Conservation (phyloP, 2,888 invertebrate species). For the Papilio gigon region DNA sequence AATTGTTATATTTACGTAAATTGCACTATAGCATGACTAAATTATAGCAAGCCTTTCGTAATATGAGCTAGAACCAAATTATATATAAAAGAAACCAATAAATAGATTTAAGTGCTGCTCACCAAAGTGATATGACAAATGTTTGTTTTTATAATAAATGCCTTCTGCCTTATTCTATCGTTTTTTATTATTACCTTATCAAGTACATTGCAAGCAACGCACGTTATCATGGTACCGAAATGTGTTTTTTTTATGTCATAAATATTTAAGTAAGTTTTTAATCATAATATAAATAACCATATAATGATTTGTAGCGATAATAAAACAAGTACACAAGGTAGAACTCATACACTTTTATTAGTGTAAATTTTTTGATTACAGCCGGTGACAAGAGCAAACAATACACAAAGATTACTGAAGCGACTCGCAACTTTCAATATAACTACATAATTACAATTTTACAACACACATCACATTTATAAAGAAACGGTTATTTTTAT, state of each 20-base stretch:
- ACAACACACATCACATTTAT: not conserved
- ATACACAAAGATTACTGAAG: conserved; percentile 8
- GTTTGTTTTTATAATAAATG: conserved; percentile 28
- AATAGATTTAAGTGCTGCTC: conserved; percentile 30
- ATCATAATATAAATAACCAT: not conserved
- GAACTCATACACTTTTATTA: not conserved
- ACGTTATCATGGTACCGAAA: no score
- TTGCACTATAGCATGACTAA: conserved; percentile 8
- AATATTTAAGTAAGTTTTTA: no score
- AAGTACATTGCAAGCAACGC: no score
- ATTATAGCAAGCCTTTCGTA: not conserved
- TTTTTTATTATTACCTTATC: not conserved
- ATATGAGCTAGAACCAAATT: conserved; percentile 19
- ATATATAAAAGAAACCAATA: conserved; percentile 4
- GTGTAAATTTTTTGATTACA: not conserved
- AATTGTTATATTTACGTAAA: not conserved
- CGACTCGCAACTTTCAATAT: not conserved
- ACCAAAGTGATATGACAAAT: conserved; percentile 29
- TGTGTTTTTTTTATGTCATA: no score
- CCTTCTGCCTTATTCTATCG: not conserved
- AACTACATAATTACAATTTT: not conserved
- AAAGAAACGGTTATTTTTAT: no score
- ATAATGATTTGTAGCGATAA: not conserved
- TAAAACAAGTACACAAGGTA: not conserved
- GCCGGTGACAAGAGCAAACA: not conserved